Percentiles rank a stretch among this genome's conserved stretches.
These are phyloP conservation scores for Hermaeophaga mercurialis DNA, from an alignment of 2,888 invertebrate genomes.

Conservation along the genomic window DNA sequence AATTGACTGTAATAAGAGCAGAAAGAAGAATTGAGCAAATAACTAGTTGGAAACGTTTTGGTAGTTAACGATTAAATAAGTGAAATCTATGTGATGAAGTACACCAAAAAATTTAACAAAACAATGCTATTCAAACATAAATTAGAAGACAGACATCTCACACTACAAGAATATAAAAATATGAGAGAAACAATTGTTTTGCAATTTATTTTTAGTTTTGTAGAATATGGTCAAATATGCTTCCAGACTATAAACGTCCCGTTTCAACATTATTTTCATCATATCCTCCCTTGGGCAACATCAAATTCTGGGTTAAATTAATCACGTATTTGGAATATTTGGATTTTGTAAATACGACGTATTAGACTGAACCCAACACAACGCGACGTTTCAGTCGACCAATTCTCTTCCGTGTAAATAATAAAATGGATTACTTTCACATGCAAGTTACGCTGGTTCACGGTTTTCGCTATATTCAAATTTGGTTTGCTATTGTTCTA, in stretches of 20 bases:
- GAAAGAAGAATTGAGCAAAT: no score
- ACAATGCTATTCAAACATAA: no score
- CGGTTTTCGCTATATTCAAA: not conserved
- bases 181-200: no score
- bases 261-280: constrained; percentile 7
- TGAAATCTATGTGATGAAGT: no score
- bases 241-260: not conserved
- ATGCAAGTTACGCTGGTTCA: not conserved
- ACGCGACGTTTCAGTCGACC: not conserved
- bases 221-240: no score
- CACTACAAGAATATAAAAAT: no score
- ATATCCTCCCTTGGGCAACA: constrained; percentile 15
- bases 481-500: not conserved
- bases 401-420: constrained; percentile 6
- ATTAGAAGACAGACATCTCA: no score
- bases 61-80: no score
- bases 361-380: not conserved
- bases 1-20: no score
- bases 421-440: constrained; percentile 1
- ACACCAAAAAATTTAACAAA: no score
- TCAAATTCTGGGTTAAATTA: constrained; percentile 19
- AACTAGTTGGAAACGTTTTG: no score
- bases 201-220: no score
- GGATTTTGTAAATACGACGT: constrained; percentile 15
- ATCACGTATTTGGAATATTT: constrained; percentile 18